phyloP scores from a whole-genome alignment of 2,888 invertebrate species.

The Sinohyriopsis cumingii region DNA sequence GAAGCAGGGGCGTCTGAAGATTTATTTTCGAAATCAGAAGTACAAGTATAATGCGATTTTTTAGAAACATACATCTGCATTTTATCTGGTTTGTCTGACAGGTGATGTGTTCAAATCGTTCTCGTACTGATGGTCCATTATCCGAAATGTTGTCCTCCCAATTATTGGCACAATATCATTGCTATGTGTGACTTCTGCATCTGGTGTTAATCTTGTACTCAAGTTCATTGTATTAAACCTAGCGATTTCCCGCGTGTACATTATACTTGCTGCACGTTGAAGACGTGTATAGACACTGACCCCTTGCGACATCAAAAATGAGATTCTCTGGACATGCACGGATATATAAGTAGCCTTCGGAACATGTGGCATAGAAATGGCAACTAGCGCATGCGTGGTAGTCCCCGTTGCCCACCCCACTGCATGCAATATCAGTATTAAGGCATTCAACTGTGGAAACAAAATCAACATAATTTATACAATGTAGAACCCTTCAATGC shows the following conservation, averaged over 20 bases:
- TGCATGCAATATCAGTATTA: slow-evolving; percentile 37
- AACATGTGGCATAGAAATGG: slow-evolving; percentile 52
- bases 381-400: slow-evolving; percentile 53
- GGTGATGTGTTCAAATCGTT: too few relatives aligned
- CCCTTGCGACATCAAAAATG: slow-evolving; percentile 38
- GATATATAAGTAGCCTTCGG: slow-evolving; percentile 47
- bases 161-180: background rate
- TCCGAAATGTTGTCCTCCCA: background rate
- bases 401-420: slow-evolving; percentile 38
- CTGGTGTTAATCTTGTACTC: too few relatives aligned
- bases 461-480: background rate
- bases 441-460: slow-evolving; percentile 34
- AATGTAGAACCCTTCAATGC: too few relatives aligned
- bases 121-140: background rate
- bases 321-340: slow-evolving; percentile 51
- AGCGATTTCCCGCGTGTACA: too few relatives aligned
- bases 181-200: too few relatives aligned
- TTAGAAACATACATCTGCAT: too few relatives aligned
- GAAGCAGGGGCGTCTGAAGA: too few relatives aligned
- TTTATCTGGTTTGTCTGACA: too few relatives aligned
- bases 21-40: too few relatives aligned
- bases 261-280: slow-evolving; percentile 25
- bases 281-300: slow-evolving; percentile 46
- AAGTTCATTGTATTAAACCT: too few relatives aligned
- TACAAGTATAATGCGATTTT: too few relatives aligned